phyloP scores from a whole-genome alignment of 2,888 invertebrate genomes.

The Folsomia manolachei region DNA sequence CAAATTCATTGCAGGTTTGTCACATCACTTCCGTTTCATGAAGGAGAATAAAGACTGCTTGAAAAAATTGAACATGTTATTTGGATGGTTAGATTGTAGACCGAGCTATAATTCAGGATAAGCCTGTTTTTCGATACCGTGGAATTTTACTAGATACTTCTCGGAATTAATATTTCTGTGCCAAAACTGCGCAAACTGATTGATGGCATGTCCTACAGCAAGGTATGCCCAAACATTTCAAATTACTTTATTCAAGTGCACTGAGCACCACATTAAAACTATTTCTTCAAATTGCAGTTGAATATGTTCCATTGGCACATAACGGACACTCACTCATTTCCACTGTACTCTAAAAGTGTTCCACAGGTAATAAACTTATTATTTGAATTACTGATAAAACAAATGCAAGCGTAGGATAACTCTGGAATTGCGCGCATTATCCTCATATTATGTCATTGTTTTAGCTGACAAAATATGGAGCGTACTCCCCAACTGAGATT shows the following conservation, averaged over 20 bases:
- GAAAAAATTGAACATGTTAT: not conserved
- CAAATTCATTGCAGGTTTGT: slow-evolving; percentile 56
- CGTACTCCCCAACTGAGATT: slow-evolving; percentile 70
- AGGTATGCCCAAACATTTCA: not conserved
- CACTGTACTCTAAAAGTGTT: slow-evolving; percentile 55
- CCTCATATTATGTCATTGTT: not conserved
- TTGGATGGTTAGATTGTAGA: slow-evolving; percentile 58
- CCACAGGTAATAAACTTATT: slow-evolving; percentile 55
- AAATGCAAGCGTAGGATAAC: not conserved
- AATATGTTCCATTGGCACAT: slow-evolving; percentile 59
- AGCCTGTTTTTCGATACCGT: slow-evolving; percentile 59
- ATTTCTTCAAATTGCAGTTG: slow-evolving; percentile 59
- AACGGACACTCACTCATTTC: slow-evolving; percentile 59
- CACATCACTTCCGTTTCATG: not conserved
- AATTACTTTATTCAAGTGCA: not conserved
- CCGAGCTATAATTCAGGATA: slow-evolving; percentile 65
- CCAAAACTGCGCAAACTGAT: slow-evolving; percentile 67
- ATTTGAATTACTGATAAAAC: not conserved
- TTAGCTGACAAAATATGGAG: slow-evolving; percentile 72
- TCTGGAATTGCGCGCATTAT: not conserved
- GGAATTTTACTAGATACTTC: slow-evolving; percentile 61
- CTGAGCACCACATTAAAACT: too few species aligned
- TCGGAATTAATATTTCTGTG: slow-evolving; percentile 59
- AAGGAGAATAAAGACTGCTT: not conserved
- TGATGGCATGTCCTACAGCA: slow-evolving; percentile 81